Evolutionary conservation across 2,888 invertebrate genomes (phyloP), one percentile per base, ranked within the genome.

Genomic region (Eledona agricola): DNA sequence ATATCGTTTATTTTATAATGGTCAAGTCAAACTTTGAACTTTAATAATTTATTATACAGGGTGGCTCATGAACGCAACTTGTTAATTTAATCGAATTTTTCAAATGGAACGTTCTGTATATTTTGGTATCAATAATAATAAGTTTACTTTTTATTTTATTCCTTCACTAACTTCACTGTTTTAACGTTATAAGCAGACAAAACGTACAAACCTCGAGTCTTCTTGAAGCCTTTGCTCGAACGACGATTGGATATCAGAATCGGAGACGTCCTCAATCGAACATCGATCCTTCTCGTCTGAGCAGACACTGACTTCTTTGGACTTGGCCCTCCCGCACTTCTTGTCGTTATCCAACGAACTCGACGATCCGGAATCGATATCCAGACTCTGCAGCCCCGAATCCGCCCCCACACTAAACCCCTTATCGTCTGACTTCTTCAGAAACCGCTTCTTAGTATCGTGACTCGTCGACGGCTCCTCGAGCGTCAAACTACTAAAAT

Each of bases 401-500:
- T 47, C 37, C 1, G 35, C 15, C 10, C 15, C 31, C n/a, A 45
- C 31, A 23, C 28, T 45, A 4, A 45, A 38, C 9, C 25, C 31
- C 6, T 25, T 5, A 5, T 32, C 23, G n/a, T 38, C 23, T 15
- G 13, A 13, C 2, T 31, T 42, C 19, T 26, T 46, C 12, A 43
- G 6, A 16, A 46, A 46, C 9, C 16, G 17, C 6, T 46, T 46
- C 4, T 13, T 15, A 5, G 57, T 2, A 15, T 28, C 16, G 58
- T 62, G 13, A 56, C 72, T 73, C 2, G 72, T 71, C 1, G 71
- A 71, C 1, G 73, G 70, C 53, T 73, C 73, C 9, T 64, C 67
- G 2, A 73, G 51, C 37, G 58, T 74, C 9, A 75, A 59, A 60
- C 68, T 73, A 4, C 66, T 54, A 59, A 74, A 75, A 4, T 64